Evolutionary conservation across 2,797 vertebrate species (phyloP), one percentile per base, ranked within the genome.

Genomic region (Iguana delicatissima): DNA sequence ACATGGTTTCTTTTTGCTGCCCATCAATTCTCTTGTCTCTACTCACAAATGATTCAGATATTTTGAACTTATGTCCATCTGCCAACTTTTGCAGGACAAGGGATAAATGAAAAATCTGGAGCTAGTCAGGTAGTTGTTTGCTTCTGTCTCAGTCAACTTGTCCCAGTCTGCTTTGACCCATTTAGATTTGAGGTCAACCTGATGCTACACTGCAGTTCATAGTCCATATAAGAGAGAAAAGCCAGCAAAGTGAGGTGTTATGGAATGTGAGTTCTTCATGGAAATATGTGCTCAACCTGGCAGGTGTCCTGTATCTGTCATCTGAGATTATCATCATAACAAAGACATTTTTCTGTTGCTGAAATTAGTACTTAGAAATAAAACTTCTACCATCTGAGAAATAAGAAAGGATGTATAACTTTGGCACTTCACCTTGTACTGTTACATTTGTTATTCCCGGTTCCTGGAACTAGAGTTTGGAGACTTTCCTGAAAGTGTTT

Each of bases 231-330:
- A 89, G 73, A 76, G 12, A 1, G 3, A 79, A 86, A 7, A 86
- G 76, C 57, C 42, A 46, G 88, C 55, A 55, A 26, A 73, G 4
- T 29, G 69, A 80, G n/a, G 35, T 35, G 9, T 73, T 91, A 72
- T 92, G n/a, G 24, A 87, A 84, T n/a, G 87, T 79, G 2, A 67
- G 13, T 93, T 90, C 26, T 79, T 94, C 62, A 93, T 91, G 80
- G 73, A 6, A 92, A 86, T 62, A 89, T 62, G 3, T 32, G 85
- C 84, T 67, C 84, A 64, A 82, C 91, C 86, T 93, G 89, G 74
- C 86, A 94, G 84, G 79, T 91, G n/a, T 76, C 92, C 93, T 93
- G 83, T 94, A 91, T 64, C 10, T 94, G 86, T 90, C 90, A 64
- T 46, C 91, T 59, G 64, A 24, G n/a, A 93, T 93, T 86, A 82